phyloP scores from a whole-genome alignment of 30 jellyfish, hydroid and myxozoan species.

The Mastigias papua region DNA sequence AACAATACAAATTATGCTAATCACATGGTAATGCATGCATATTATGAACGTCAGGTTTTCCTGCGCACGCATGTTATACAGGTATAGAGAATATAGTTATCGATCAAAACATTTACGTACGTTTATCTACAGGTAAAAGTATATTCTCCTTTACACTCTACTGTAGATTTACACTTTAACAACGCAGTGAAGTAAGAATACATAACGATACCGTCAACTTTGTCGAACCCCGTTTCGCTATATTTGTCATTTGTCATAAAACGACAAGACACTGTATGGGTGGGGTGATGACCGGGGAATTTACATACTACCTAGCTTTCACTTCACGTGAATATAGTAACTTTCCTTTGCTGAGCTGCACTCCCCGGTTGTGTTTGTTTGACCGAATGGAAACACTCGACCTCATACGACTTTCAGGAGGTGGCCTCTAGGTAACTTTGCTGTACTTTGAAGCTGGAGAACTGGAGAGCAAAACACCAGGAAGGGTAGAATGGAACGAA shows the following conservation, averaged over 20 bases:
- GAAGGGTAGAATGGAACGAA: too few species aligned
- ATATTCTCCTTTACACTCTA: constrained; percentile 11
- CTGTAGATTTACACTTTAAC: constrained; percentile 73
- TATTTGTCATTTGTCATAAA: not conserved
- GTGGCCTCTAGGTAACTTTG: too few species aligned
- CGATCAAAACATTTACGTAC: not conserved
- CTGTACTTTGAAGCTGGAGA: too few species aligned
- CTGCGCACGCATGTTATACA: constrained; percentile 52
- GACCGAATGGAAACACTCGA: too few species aligned
- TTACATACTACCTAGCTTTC: too few species aligned
- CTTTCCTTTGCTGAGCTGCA: too few species aligned
- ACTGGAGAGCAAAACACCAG: too few species aligned
- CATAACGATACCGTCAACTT: not conserved
- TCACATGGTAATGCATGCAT: constrained; percentile 30
- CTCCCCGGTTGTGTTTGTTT: too few species aligned
- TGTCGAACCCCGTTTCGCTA: not conserved
- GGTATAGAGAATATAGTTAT: constrained; percentile 3
- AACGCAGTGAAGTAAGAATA: constrained; percentile 38
- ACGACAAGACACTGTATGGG: too few species aligned
- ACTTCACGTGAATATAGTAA: too few species aligned
- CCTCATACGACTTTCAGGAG: too few species aligned
- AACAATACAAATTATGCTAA: constrained; percentile 60
- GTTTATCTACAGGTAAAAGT: not conserved
- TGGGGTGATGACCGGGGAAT: too few species aligned
- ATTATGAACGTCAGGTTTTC: constrained; percentile 4